These are phyloP conservation scores for Idaea dimidiata DNA, from an alignment of 2,888 invertebrate genomes.

Conservation along the genomic window DNA sequence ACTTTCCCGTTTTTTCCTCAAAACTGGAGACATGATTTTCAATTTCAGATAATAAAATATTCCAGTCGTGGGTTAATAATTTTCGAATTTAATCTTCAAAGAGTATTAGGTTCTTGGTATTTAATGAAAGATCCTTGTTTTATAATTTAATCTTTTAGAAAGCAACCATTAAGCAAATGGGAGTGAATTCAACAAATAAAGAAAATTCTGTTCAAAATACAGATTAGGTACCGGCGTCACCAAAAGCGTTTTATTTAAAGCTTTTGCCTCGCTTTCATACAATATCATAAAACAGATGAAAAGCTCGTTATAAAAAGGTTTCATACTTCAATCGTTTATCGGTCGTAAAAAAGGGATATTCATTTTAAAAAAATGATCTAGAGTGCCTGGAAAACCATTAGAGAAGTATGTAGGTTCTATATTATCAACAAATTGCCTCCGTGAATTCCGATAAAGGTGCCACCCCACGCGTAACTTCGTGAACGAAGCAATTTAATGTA, in stretches of 20 bases:
- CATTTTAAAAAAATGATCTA: conserved; percentile 22
- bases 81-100: background rate
- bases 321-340: background rate
- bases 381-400: conserved; percentile 28
- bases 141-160: background rate
- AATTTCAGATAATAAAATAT: background rate
- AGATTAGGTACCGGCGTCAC: background rate
- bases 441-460: conserved; percentile 24
- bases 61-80: background rate
- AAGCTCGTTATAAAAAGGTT: background rate
- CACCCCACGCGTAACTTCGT: conserved; percentile 15
- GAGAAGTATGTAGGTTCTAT: conserved; percentile 24
- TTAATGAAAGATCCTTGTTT: background rate
- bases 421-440: conserved; percentile 29
- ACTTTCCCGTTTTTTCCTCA: background rate
- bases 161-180: background rate
- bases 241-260: background rate
- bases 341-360: conserved; percentile 6
- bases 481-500: conserved; percentile 29
- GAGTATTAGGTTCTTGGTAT: background rate
- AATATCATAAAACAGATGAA: background rate
- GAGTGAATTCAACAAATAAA: background rate
- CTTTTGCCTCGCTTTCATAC: background rate
- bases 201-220: background rate
- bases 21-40: background rate